A percentile compares a stretch with the other conserved stretches of the same genome.
These are phyloP conservation scores for Aegithalos caudatus DNA, from an alignment of 2,113 vertebrate genomes.

Conservation along the genomic window DNA sequence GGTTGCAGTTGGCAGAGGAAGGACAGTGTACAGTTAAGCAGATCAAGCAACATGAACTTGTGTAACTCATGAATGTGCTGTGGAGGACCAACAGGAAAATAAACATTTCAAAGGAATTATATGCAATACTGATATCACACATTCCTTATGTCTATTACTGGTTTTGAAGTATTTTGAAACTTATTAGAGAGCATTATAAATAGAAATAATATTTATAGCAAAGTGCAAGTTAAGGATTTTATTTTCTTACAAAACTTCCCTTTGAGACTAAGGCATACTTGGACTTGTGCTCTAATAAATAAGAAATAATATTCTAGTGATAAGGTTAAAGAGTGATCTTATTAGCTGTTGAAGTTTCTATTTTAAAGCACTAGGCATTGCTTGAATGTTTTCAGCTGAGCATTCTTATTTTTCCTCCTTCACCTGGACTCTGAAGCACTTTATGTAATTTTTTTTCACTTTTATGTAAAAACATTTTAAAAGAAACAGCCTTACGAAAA, in stretches of 20 bases:
- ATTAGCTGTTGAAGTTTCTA: neutral
- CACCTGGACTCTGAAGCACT: neutral
- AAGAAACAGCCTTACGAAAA: neutral
- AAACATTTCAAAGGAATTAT: neutral
- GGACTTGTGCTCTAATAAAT: neutral
- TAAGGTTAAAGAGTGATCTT: neutral
- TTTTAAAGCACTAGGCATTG: neutral
- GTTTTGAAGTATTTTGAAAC: neutral
- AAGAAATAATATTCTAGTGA: neutral
- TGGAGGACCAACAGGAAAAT: neutral
- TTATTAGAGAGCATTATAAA: neutral
- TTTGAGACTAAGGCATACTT: neutral
- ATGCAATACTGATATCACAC: neutral
- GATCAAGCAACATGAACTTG: neutral
- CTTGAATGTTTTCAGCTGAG: neutral
- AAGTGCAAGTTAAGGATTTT: neutral
- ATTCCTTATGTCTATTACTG: neutral
- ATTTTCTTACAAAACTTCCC: neutral
- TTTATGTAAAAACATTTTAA: neutral
- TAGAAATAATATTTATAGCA: neutral
- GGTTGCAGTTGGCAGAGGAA: neutral
- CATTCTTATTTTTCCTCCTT: neutral
- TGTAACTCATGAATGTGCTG: neutral
- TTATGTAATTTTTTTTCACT: neutral
- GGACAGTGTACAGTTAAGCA: neutral